These are phyloP conservation scores for Eurystomus glaucurus DNA, from an alignment of 2,797 vertebrate genomes.

Conservation along the genomic window DNA sequence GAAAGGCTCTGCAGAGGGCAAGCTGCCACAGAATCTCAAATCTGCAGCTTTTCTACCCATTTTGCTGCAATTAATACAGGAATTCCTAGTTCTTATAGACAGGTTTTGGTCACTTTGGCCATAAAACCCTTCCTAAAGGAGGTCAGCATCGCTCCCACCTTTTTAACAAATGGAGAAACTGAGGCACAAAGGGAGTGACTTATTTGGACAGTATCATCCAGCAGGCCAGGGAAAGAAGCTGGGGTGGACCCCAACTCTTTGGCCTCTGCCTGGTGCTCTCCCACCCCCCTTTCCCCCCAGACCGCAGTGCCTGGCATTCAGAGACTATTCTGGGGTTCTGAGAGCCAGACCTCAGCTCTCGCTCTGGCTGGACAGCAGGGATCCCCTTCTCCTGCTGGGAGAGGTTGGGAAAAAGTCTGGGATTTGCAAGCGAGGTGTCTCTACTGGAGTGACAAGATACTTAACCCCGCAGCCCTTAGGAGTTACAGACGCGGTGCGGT, in stretches of 20 bases:
- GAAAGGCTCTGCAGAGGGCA: neutral
- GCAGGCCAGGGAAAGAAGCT: neutral
- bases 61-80: neutral
- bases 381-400: neutral
- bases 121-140: neutral
- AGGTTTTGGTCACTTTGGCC: neutral
- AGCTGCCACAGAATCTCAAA: neutral
- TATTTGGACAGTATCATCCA: neutral
- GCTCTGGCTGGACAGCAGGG: neutral
- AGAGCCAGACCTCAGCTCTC: neutral
- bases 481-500: neutral
- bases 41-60: neutral
- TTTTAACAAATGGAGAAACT: neutral
- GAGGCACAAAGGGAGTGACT: neutral
- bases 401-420: neutral
- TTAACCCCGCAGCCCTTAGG: constrained; percentile 32
- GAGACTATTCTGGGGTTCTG: neutral
- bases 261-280: neutral
- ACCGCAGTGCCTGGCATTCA: neutral
- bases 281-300: neutral
- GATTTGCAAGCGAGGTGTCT: constrained; percentile 2
- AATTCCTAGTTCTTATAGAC: neutral
- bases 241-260: neutral
- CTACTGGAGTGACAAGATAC: constrained; percentile 37
- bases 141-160: neutral